Percentiles rank a stretch among this genome's conserved stretches.
Evolutionary conservation across 2,888 invertebrate genomes (phyloP).

Genomic region (Acleris laterana): DNA sequence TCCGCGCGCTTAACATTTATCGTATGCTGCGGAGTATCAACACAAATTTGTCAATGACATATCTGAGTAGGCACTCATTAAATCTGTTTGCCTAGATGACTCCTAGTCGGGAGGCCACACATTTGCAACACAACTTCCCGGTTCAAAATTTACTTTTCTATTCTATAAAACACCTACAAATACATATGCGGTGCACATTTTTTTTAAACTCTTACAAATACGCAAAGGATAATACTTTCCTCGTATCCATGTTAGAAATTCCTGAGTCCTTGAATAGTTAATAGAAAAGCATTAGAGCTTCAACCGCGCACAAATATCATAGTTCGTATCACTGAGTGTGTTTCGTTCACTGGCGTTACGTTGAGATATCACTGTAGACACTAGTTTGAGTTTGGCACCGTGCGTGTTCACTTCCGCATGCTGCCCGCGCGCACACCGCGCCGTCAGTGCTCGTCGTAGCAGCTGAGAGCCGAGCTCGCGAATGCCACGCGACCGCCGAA

Average conservation of each 20-base stretch:
- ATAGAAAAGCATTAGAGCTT: constrained; percentile 74
- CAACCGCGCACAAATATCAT: constrained; percentile 75
- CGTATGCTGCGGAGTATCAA: constrained; percentile 71
- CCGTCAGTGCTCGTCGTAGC: constrained; percentile 66
- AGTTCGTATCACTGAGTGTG: constrained; percentile 76
- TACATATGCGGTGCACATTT: not conserved
- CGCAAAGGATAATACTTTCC: constrained; percentile 75
- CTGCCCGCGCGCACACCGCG: constrained; percentile 70
- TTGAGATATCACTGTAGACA: constrained; percentile 67
- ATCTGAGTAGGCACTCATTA: constrained; percentile 43
- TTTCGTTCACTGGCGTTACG: constrained; percentile 54
- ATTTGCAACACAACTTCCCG: constrained; percentile 50
- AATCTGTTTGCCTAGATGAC: constrained; percentile 27
- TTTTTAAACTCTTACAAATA: constrained; percentile 4
- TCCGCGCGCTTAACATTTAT: constrained; percentile 65
- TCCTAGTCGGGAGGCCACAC: constrained; percentile 28
- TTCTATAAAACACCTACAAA: not conserved
- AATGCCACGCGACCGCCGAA: constrained; percentile 83
- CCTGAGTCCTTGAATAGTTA: constrained; percentile 74
- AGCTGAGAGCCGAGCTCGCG: constrained; percentile 79
- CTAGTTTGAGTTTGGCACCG: constrained; percentile 57
- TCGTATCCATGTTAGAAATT: constrained; percentile 78
- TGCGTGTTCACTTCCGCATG: constrained; percentile 80
- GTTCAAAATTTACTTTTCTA: constrained; percentile 21
- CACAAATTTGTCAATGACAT: constrained; percentile 77